These are phyloP conservation scores for Nixonia krombeini DNA, from an alignment of 1,140 invertebrate species.

Conservation along the genomic window DNA sequence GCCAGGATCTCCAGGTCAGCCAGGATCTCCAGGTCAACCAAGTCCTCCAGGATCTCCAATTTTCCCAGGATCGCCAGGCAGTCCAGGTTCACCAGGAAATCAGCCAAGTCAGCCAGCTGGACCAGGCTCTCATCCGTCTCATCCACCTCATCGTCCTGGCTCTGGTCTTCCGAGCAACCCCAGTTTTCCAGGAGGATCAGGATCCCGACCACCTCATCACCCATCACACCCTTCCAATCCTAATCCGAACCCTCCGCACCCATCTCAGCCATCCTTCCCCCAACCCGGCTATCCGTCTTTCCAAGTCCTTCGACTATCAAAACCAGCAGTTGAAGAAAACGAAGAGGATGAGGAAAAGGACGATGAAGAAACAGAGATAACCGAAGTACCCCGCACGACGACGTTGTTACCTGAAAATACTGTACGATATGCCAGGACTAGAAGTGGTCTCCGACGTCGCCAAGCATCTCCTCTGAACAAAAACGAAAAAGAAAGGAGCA, in stretches of 20 bases:
- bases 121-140: conserved; percentile 20
- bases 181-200: not conserved
- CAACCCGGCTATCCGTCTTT: conserved; percentile 29
- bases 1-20: not conserved
- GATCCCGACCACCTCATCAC: conserved; percentile 14
- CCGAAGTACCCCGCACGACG: conserved; percentile 28
- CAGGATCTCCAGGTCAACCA: conserved; percentile 1
- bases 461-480: conserved; percentile 12
- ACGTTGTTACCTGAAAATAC: conserved; percentile 20
- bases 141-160: conserved; percentile 20
- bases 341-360: conserved; percentile 19
- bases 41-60: conserved; percentile 13
- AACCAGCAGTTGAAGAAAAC: conserved; percentile 13
- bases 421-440: conserved; percentile 25
- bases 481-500: conserved; percentile 11
- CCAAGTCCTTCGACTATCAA: conserved; percentile 25
- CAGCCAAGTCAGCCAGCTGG: too few species aligned
- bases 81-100: conserved; percentile 6
- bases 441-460: conserved; percentile 22
- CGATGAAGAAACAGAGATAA: conserved; percentile 30
- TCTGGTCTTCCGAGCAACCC: too few species aligned
- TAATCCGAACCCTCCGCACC: conserved; percentile 2
- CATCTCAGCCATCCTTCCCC: conserved; percentile 20
- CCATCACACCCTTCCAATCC: conserved; percentile 1
- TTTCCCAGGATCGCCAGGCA: conserved; percentile 10